phyloP scores from a whole-genome alignment of 2,797 vertebrate genomes.

The Pelobates cultripes region DNA sequence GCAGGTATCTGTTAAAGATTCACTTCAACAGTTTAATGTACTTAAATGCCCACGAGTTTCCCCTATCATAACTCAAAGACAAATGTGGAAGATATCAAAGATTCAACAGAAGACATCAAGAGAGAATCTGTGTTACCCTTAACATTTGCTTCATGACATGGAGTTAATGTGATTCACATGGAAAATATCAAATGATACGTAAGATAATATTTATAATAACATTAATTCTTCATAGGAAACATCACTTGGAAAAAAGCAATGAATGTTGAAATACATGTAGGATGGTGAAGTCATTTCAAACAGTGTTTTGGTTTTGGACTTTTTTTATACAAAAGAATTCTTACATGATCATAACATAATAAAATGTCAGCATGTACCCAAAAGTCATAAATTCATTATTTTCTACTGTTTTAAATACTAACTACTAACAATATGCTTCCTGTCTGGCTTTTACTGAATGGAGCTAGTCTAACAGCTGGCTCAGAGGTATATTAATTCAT shows the following conservation, averaged over 20 bases:
- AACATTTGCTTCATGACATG: slow-evolving; percentile 58
- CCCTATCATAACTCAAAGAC: slow-evolving; percentile 49
- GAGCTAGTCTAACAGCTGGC: slow-evolving; percentile 61
- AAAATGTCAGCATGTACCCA: slow-evolving; percentile 57
- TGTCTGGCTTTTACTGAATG: slow-evolving; percentile 60
- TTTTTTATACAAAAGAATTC: slow-evolving; percentile 57
- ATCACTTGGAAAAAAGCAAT: not conserved
- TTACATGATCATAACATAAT: slow-evolving; percentile 61
- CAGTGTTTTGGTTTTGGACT: slow-evolving; percentile 55
- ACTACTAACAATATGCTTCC: slow-evolving; percentile 66
- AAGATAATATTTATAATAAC: slow-evolving; percentile 65
- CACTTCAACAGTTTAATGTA: slow-evolving; percentile 9
- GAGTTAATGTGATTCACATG: slow-evolving; percentile 67
- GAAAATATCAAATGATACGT: slow-evolving; percentile 59
- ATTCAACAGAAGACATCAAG: slow-evolving; percentile 62
- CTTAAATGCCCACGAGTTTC: slow-evolving; percentile 27
- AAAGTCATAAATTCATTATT: slow-evolving; percentile 69
- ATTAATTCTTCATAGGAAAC: slow-evolving; percentile 28
- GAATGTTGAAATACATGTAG: not conserved
- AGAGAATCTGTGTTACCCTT: slow-evolving; percentile 34
- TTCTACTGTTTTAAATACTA: slow-evolving; percentile 66
- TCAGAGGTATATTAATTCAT: slow-evolving; percentile 59
- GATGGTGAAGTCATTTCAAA: slow-evolving; percentile 54
- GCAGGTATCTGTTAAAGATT: not conserved
- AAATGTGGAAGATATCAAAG: slow-evolving; percentile 67